Evolutionary conservation across 2,888 invertebrate genomes (phyloP), one percentile per base, ranked within the genome.

Genomic region (Elysia crispata): DNA sequence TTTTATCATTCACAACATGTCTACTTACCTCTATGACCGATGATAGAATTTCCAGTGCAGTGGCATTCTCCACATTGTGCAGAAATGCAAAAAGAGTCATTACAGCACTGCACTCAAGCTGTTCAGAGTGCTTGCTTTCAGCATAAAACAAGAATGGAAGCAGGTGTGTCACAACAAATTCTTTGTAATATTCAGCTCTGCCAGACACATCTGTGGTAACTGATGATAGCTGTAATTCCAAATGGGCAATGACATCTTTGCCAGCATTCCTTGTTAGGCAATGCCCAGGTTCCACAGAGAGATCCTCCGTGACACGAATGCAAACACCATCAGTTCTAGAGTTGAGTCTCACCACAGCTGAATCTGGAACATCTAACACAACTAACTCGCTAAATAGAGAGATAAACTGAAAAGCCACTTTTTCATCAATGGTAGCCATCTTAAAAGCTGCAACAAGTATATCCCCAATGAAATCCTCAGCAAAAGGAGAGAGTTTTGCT

Each of bases 381-480:
- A 72, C 62, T 0, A 80, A 20, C 50, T 80, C 70, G 70, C 76
- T 80, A 25, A 88, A 87, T 64, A 88, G 78, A 62, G 83, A 74
- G 30, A 88, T 80, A 80, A 82, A 84, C 25, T 78, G 77, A 23
- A 81, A 62, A 30, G 82, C 83, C 33, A 77, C 77, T 20, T 83
- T 66, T 74, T 84, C 84, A 31, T 85, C 41, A 5, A 62, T 41
- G 1, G 78, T 81, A 67, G 86, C 85, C 23, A 83, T 74, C 60
- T 83, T 81, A 80, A 86, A 87, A 20, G 86, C 73, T 57, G 81
- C 80, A 1, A 86, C 72, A 33, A 85, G 83, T 31, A 87, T 33
- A 69, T 81, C 83, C 60, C 85, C 84, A 13, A 87, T 83, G 77
- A 86, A 87, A n/a, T 54, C 49, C 69, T 73, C 79, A 0, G 81